Conservation (phyloP, 2,113 vertebrate genomes). For the Oophaga pumilio region DNA sequence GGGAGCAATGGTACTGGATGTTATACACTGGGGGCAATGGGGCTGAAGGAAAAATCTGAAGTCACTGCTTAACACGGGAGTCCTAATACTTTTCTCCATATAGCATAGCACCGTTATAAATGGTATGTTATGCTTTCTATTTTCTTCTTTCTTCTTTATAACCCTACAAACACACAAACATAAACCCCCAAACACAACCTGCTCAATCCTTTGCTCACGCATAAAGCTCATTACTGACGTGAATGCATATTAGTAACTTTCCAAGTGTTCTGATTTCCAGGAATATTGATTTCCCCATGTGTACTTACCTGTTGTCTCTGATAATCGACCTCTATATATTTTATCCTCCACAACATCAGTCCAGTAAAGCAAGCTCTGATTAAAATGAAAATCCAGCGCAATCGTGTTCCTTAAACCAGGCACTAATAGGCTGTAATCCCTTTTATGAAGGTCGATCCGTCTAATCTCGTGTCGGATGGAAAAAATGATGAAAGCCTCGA, state of each 20-base stretch:
- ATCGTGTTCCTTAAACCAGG: constrained; percentile 96
- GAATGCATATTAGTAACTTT: neutral
- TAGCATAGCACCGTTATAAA: neutral
- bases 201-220: neutral
- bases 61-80: no score
- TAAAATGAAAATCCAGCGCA: constrained; percentile 97
- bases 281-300: neutral
- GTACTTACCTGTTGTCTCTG: constrained; percentile 87
- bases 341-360: constrained; percentile 99
- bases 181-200: neutral
- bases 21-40: no score
- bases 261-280: neutral
- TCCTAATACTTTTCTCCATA: no score
- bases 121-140: neutral
- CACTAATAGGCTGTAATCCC: constrained; percentile 94
- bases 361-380: constrained; percentile 95
- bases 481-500: constrained; percentile 98
- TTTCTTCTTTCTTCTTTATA: neutral
- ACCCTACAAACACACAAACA: neutral
- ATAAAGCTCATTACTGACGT: neutral
- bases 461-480: constrained; percentile 98
- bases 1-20: no score
- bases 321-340: constrained; percentile 95
- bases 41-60: no score
- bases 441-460: constrained; percentile 95